Evolutionary conservation across 2,888 invertebrate species (phyloP).

Genomic region (Athripsodes cinereus): DNA sequence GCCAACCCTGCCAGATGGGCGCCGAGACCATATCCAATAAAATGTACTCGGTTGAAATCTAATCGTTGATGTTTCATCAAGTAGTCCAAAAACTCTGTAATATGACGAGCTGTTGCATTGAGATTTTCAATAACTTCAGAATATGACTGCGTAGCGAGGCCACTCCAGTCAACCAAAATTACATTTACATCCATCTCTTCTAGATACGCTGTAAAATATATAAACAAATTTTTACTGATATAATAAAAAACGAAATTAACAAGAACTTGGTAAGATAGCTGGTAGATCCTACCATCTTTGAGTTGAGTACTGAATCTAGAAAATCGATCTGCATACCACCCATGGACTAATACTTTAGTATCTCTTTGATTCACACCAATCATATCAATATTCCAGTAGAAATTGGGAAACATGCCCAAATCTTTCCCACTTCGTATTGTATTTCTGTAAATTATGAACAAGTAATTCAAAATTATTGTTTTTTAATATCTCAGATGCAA

Average conservation of each 20-base stretch:
- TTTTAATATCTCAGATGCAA: too few relatives aligned
- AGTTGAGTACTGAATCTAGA: slow-evolving; percentile 10
- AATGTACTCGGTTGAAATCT: slow-evolving; percentile 4
- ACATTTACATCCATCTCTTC: slow-evolving; percentile 16
- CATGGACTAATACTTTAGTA: slow-evolving; percentile 12
- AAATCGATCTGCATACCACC: slow-evolving; percentile 10
- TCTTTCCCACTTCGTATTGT: not conserved
- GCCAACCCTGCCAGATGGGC: slow-evolving; percentile 12
- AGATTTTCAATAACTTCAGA: slow-evolving; percentile 1
- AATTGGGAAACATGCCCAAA: not conserved
- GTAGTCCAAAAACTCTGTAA: slow-evolving; percentile 7
- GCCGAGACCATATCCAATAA: slow-evolving; percentile 13
- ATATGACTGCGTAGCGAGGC: slow-evolving; percentile 5
- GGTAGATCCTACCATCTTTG: slow-evolving; percentile 6
- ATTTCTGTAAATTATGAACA: slow-evolving; percentile 1
- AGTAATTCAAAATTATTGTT: too few relatives aligned
- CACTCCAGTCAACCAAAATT: slow-evolving; percentile 14
- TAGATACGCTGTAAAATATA: slow-evolving; percentile 6
- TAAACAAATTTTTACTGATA: too few relatives aligned
- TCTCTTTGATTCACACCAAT: slow-evolving; percentile 14
- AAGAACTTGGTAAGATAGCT: too few relatives aligned
- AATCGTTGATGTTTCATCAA: not conserved
- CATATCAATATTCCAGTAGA: slow-evolving; percentile 16
- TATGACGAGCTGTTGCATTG: slow-evolving; percentile 1
- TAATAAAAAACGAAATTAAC: too few relatives aligned